Evolutionary conservation across 2,888 invertebrate species (phyloP), one percentile per base, ranked within the genome.

Genomic region (Xanthia togata): DNA sequence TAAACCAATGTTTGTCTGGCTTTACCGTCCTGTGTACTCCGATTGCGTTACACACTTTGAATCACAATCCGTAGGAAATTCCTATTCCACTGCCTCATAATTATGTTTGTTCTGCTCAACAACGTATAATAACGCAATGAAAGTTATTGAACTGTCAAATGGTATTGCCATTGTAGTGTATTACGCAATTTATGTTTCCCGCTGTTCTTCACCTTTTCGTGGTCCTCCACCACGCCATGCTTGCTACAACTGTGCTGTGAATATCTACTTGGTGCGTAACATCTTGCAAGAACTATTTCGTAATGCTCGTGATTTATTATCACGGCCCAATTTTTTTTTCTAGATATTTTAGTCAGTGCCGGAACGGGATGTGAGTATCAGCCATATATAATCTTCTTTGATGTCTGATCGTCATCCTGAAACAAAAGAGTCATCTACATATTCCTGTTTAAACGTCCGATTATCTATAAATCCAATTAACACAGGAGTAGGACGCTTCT

Each of bases 321-420:
- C 84, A 74, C 80, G 71, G n/a, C 11, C 9, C 12, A 41, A 35
- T 1, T 35, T 55, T 3, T 47, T 55, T 68, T 53, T 47, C 69
- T 65, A 53, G 71, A 70, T 65, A 31, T 47, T 23, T 69, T 67
- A 71, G 38, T 79, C 79, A 87, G 55, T 88, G 64, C 50, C 69
- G 78, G 67, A 86, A 87, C 14, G 79, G 76, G 41, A 82, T 82
- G 57, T 70, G 31, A 4, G 82, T 76, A 50, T 73, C 70, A 23
- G 70, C 53, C 17, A 41, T 26, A n/a, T 41, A 11, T 14, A n/a
- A 11, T 68, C 50, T 79, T 68, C 79, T 88, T 41, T 78, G 38
- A 9, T 79, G 72, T 38, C 88, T 78, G 8, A 83, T 73, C 9
- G 64, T 79, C 50, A 87, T 81, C 3, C 89, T 88, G 85, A 55